Percentiles rank a stretch among this genome's conserved stretches.
Conservation (phyloP, 2,113 vertebrate species). For the Haemorhous mexicanus region DNA sequence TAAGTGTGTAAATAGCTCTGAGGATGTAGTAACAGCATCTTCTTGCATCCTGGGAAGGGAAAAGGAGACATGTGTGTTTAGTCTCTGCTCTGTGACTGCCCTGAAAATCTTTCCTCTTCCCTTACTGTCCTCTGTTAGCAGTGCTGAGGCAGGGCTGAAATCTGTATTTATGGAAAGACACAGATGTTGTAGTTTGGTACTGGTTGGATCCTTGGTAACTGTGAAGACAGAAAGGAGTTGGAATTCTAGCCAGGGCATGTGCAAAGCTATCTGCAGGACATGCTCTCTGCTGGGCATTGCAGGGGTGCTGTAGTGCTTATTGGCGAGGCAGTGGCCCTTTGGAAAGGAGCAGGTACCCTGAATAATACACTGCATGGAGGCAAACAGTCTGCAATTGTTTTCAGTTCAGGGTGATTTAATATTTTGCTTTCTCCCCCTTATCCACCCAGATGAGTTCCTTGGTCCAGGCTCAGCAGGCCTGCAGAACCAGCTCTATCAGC, state of each 20-base stretch:
- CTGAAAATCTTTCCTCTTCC: neutral
- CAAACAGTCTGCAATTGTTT: neutral
- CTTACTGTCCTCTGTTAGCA: neutral
- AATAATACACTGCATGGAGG: neutral
- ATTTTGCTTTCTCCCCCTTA: neutral
- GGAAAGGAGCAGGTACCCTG: neutral
- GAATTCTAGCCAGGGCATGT: neutral
- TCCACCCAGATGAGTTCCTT: neutral
- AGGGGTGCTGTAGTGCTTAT: neutral
- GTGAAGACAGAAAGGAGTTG: neutral
- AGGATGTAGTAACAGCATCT: neutral
- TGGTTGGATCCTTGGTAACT: neutral
- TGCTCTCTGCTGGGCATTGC: neutral
- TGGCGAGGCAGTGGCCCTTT: neutral
- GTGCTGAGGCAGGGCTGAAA: neutral
- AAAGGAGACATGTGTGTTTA: neutral
- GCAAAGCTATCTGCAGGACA: neutral
- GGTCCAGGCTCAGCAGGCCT: neutral
- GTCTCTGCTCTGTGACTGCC: neutral
- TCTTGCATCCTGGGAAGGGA: neutral
- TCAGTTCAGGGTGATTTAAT: neutral
- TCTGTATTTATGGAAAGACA: neutral
- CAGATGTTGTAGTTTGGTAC: neutral
- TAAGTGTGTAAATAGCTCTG: neutral
- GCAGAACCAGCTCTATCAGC: neutral